A percentile compares a stretch with the other conserved stretches of the same genome.
Evolutionary conservation across 2,113 vertebrate genomes (phyloP).

Genomic region (Melozone crissalis): DNA sequence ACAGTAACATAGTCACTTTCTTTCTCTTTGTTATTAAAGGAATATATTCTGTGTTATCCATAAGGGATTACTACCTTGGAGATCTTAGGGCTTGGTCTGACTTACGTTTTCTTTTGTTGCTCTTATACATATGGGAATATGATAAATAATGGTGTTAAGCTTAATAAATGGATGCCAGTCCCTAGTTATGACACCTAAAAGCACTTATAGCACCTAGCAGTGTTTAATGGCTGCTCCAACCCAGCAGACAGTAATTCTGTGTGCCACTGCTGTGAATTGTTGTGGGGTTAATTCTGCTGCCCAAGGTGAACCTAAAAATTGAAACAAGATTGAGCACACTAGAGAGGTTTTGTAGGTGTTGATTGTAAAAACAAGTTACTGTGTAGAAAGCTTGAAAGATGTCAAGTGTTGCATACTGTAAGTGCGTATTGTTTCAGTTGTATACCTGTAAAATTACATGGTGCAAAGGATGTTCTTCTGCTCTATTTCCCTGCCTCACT

Average conservation of each 20-base stretch:
- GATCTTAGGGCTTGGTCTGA: background rate
- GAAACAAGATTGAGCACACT: background rate
- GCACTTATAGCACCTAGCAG: background rate
- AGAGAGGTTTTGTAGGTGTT: background rate
- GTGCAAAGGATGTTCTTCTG: background rate
- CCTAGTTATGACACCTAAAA: background rate
- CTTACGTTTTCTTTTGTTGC: background rate
- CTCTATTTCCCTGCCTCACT: background rate
- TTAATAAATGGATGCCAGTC: background rate
- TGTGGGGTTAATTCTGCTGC: background rate
- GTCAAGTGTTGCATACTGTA: accelerated
- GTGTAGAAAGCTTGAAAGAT: background rate
- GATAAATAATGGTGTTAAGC: background rate
- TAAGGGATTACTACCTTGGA: background rate
- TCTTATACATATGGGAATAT: background rate
- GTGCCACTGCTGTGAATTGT: background rate
- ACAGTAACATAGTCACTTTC: background rate
- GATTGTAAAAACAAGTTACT: background rate
- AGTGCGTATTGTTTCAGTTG: background rate
- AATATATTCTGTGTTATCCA: background rate
- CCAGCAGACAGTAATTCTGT: background rate
- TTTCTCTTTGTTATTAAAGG: background rate
- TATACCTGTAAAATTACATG: too few relatives aligned
- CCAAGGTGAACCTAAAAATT: background rate
- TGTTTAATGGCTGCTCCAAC: background rate